Evolutionary conservation across 2,888 invertebrate genomes (phyloP), one percentile per base, ranked within the genome.

Genomic region (Aspidiotus destructor): DNA sequence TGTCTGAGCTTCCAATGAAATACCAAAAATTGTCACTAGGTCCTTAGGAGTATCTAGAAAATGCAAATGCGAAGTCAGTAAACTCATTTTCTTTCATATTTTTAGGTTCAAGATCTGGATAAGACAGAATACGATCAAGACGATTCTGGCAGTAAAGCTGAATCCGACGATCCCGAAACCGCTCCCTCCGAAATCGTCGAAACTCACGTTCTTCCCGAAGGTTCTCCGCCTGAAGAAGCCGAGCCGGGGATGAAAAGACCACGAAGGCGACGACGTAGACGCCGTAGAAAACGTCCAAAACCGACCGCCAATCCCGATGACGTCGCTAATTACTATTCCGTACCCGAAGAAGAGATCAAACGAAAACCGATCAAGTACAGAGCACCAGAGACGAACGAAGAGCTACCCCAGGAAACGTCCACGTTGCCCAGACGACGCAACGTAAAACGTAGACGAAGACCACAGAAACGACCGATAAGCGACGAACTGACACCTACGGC

Each of bases 271-370:
- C 58, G 67, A 8, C 67, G 67, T 15, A 41, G 67, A 17, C 48
- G 60, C 28, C 67, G 67, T 17, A 41, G 67, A n/a, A 67, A 67
- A 52, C 60, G 67, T 10, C 67, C 67, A 15, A 67, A 60, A 40
- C 60, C 60, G 8, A 58, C 58, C 13, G 10, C 58, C 16, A 28
- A 17, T 10, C 58, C 58, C 16, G 58, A 58, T 1, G 58, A 58
- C 8, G 11, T 57, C 15, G 58, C 58, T 16, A 7, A 48, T 1
- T 67, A 67, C 48, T 67, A 67, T 41, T 16, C 60, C 1, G 3
- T 60, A 8, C 28, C 67, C 28, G 52, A 67, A 67, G 67, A 67
- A 5, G 52, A 67, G 44, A 41, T 41, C 15, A 57, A 48, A n/a
- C 57, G 60, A n/a, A 67, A 67, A 48, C 60, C 67, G 6, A 28